Percentiles rank a stretch among this genome's conserved stretches.
These are phyloP conservation scores for Gnathonemus echidnorhynchus DNA, from an alignment of 2,113 vertebrate genomes.

Conservation along the genomic window DNA sequence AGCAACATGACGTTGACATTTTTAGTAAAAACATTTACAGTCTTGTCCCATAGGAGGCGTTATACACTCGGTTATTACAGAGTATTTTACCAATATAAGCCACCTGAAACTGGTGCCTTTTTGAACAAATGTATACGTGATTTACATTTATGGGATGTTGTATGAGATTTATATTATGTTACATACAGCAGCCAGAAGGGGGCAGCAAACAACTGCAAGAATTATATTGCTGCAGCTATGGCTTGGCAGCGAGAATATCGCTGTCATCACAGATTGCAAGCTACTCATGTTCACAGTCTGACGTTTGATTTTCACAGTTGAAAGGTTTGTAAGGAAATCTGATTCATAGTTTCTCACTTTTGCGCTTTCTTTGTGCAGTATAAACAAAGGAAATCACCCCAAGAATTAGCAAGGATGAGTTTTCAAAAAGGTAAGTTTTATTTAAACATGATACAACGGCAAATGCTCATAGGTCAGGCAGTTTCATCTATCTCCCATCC, in stretches of 20 bases:
- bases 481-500: conserved; percentile 26
- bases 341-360: neutral
- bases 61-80: neutral
- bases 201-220: neutral
- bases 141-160: neutral
- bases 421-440: conserved; percentile 57
- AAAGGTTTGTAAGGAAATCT: neutral
- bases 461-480: conserved; percentile 47
- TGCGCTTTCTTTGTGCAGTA: neutral
- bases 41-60: neutral
- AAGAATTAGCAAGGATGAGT: neutral
- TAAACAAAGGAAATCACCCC: neutral
- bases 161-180: neutral
- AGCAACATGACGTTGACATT: neutral
- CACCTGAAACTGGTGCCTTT: neutral
- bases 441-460: conserved; percentile 65
- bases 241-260: neutral
- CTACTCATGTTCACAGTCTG: neutral
- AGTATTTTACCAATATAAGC: neutral
- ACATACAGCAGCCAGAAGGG: neutral
- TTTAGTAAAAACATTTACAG: neutral
- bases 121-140: neutral
- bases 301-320: neutral
- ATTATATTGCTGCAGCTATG: neutral
- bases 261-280: neutral